These are phyloP conservation scores for Ennomos quercinarius DNA, from an alignment of 2,888 invertebrate genomes.

Conservation along the genomic window DNA sequence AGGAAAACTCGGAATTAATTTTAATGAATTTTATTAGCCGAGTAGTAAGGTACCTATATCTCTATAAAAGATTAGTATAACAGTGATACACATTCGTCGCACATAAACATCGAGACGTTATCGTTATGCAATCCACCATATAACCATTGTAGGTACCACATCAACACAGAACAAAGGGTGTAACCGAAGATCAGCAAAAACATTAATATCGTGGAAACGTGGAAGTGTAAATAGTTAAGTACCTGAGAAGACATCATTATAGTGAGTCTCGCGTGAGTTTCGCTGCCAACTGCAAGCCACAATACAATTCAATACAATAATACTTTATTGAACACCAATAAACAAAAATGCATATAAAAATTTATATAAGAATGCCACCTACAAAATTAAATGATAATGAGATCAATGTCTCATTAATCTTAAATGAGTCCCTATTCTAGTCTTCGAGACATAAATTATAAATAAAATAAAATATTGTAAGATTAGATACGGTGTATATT, in stretches of 20 bases:
- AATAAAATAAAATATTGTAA: too few relatives aligned
- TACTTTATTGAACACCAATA: too few relatives aligned
- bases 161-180: conserved; percentile 65
- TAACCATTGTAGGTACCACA: conserved; percentile 68
- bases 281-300: too few relatives aligned
- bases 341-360: too few relatives aligned
- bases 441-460: neutral
- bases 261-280: conserved; percentile 12
- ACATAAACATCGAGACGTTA: conserved; percentile 32
- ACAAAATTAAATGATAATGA: too few relatives aligned
- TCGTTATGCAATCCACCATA: conserved; percentile 61
- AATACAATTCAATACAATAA: too few relatives aligned
- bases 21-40: conserved; percentile 19
- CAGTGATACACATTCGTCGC: conserved; percentile 30
- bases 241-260: conserved; percentile 31
- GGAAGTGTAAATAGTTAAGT: conserved; percentile 55
- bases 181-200: conserved; percentile 57
- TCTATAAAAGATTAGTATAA: conserved; percentile 23
- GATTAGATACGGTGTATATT: too few relatives aligned
- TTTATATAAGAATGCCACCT: too few relatives aligned
- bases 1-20: neutral
- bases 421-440: neutral
- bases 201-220: conserved; percentile 64
- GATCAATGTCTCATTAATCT: too few relatives aligned
- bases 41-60: conserved; percentile 18